A percentile compares a stretch with the other conserved stretches of the same genome.
These are phyloP conservation scores for Hyphantria cunea DNA, from an alignment of 1,140 invertebrate genomes.

Conservation along the genomic window DNA sequence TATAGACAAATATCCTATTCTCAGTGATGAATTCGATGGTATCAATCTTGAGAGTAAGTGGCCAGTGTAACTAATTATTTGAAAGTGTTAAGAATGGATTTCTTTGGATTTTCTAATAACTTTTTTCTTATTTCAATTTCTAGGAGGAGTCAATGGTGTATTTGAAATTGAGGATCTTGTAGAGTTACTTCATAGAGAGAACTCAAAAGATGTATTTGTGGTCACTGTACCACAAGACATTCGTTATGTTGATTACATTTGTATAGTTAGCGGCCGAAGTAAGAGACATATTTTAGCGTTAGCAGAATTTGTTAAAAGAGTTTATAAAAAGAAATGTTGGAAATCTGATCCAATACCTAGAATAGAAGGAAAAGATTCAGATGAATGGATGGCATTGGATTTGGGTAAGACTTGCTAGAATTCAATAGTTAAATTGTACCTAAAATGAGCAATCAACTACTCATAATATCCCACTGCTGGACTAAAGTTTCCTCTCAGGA, in stretches of 20 bases:
- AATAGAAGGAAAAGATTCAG: constrained; percentile 89
- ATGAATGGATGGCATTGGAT: constrained; percentile 95
- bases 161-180: constrained; percentile 94
- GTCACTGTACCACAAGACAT: constrained; percentile 87
- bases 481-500: no score
- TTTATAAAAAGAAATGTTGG: constrained; percentile 89
- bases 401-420: constrained; percentile 84
- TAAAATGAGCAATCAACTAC: no score
- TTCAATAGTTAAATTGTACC: no score
- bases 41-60: constrained; percentile 78
- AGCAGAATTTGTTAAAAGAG: constrained; percentile 88
- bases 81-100: neutral
- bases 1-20: constrained; percentile 66
- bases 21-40: constrained; percentile 81
- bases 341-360: constrained; percentile 86
- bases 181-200: constrained; percentile 88
- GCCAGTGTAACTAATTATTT: neutral
- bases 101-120: neutral
- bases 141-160: constrained; percentile 91
- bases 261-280: constrained; percentile 89
- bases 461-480: no score
- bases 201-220: constrained; percentile 91
- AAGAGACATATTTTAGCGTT: constrained; percentile 89
- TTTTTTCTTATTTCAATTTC: constrained; percentile 37
- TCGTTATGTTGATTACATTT: constrained; percentile 92